Base-by-base conservation (phyloP, 2,888 invertebrate species). In the Amblyteles armatorius region DNA sequence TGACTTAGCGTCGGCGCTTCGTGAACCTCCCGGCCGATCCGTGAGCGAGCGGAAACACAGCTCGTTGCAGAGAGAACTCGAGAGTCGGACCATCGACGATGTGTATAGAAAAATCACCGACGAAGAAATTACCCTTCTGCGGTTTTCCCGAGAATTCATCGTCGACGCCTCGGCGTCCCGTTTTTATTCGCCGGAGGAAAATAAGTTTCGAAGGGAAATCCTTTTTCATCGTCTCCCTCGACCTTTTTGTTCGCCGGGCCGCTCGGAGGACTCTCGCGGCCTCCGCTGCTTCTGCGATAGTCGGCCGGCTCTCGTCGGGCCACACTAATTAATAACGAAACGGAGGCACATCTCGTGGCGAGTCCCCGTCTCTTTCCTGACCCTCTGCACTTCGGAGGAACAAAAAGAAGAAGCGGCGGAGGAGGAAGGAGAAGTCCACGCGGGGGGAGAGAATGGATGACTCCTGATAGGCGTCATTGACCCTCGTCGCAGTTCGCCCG, bases 401-500 rank as follows among this genome's bases (percentile, higher is more conserved):
- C 36, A 72, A 63, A 52, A 72, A 22, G 72, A 6, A 65, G 63
- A 50, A 48, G 48, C 44, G 3, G 60, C 50, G 3, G 50, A 68
- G 44, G 57, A 52, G 36, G 19, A 50, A 63, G 36, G 5, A 16
- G 26, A 57, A 67, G 36, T 9, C 52, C 44, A 55, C 40, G 16
- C 33, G 33, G 60, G 52, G 52, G 68, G 79, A 55, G 67, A 48
- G 50, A 48, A 73, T 55, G 33, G 55, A 72, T n/a, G 69, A 74
- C 67, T 69, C 83, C 68, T 67, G 80, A 73, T 73, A 71, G 86
- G 78, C 83, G 87, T 79, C 86, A 87, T 86, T 87, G 87, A 87
- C 83, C 83, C 65, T 76, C 63, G 69, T 29, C 22, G 79, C 55
- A 22, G 29, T 83, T 79, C 76, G 48, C 65, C 85, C 85, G 65